Evolutionary conservation across 2,888 invertebrate species (phyloP).

Genomic region (Rhopalosiphum nymphaeae): DNA sequence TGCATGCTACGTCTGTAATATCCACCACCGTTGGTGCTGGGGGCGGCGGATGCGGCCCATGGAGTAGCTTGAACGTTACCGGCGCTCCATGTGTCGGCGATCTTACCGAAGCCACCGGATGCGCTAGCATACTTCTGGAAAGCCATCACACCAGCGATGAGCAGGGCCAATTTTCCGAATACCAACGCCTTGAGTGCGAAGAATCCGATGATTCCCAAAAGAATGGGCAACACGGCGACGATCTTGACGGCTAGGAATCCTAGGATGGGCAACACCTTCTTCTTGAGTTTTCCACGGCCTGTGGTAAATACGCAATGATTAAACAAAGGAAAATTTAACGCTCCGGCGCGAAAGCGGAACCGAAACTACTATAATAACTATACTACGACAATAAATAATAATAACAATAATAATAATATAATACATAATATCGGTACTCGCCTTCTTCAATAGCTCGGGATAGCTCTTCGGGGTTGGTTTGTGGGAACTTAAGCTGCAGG

Average conservation of each 20-base stretch:
- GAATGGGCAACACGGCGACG: slow-evolving; percentile 78
- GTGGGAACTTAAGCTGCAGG: slow-evolving; percentile 80
- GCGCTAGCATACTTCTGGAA: slow-evolving; percentile 77
- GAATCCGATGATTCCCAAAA: slow-evolving; percentile 80
- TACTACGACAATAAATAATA: background rate
- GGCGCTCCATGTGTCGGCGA: slow-evolving; percentile 67
- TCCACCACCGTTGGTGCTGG: slow-evolving; percentile 71
- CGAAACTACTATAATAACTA: background rate
- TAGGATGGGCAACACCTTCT: slow-evolving; percentile 78
- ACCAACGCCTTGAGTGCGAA: slow-evolving; percentile 83
- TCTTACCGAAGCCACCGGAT: slow-evolving; percentile 68
- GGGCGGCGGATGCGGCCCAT: slow-evolving; percentile 70
- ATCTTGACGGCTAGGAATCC: slow-evolving; percentile 81
- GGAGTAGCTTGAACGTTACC: slow-evolving; percentile 68
- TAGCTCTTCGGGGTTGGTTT: slow-evolving; percentile 76
- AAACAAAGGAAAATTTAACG: background rate
- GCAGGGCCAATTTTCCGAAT: slow-evolving; percentile 83
- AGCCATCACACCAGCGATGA: slow-evolving; percentile 80
- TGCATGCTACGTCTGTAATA: slow-evolving; percentile 71
- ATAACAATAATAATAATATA: slow-evolving; percentile 28
- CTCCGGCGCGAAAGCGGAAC: background rate
- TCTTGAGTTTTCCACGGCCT: slow-evolving; percentile 85
- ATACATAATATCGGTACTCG: slow-evolving; percentile 69
- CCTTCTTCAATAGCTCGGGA: slow-evolving; percentile 85
- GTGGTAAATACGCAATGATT: slow-evolving; percentile 44